phyloP scores from a whole-genome alignment of 2,113 vertebrate species.

The Lepus timidus region DNA sequence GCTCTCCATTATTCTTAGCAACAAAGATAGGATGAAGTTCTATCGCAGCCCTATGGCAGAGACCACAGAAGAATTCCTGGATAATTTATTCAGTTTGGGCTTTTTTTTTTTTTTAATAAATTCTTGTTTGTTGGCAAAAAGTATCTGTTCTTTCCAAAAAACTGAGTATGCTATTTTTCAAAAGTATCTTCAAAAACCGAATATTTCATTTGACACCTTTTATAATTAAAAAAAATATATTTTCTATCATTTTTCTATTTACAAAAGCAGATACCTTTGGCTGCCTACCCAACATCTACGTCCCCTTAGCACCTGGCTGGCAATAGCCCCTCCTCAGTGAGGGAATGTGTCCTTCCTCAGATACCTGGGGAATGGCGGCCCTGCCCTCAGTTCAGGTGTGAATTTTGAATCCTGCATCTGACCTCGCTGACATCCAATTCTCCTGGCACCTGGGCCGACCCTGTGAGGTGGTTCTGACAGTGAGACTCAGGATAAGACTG shows the following conservation, averaged over 20 bases:
- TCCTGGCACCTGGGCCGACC: not conserved
- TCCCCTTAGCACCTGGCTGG: not conserved
- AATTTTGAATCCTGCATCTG: not conserved
- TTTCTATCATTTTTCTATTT: constrained; percentile 35
- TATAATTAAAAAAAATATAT: not conserved
- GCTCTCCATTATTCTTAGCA: not conserved
- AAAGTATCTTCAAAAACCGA: constrained; percentile 27
- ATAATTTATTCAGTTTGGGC: not conserved
- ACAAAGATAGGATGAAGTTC: constrained; percentile 12
- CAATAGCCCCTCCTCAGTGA: not conserved
- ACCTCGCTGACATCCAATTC: not conserved
- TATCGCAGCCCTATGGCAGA: not conserved
- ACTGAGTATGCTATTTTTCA: not conserved
- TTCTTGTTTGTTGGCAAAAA: constrained; percentile 30
- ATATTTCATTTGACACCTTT: constrained; percentile 39
- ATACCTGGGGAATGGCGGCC: not conserved
- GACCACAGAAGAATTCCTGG: constrained; percentile 22
- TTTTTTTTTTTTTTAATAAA: constrained; percentile 1
- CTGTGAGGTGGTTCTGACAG: not conserved
- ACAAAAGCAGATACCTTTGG: not conserved
- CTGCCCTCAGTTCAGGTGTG: not conserved
- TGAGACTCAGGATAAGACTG: not conserved
- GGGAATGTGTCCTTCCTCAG: not conserved
- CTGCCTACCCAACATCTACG: not conserved
- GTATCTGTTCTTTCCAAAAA: constrained; percentile 52